These are phyloP conservation scores for Ophiothrix spiculata DNA, from an alignment of 35 echinoderm and acorn worm species.

Conservation along the genomic window DNA sequence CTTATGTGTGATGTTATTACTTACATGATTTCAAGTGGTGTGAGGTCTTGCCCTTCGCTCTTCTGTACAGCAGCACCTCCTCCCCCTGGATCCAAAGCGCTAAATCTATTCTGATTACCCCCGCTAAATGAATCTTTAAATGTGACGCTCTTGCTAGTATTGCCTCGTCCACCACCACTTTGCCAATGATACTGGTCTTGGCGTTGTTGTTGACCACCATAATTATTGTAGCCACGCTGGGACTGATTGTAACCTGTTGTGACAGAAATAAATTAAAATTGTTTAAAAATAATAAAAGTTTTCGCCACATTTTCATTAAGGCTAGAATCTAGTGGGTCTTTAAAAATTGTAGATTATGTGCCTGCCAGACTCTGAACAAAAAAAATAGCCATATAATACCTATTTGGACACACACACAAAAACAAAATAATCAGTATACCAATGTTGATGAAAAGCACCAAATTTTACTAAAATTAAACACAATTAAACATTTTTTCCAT, in stretches of 20 bases:
- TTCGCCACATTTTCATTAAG: too few relatives aligned
- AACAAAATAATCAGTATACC: too few relatives aligned
- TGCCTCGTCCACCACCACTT: slow-evolving; percentile 26
- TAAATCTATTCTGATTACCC: slow-evolving; percentile 14
- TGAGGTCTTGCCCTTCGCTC: not conserved
- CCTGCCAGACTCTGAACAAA: too few relatives aligned
- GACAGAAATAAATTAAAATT: too few relatives aligned
- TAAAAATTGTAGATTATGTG: too few relatives aligned
- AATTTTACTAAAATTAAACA: too few relatives aligned
- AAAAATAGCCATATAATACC: too few relatives aligned
- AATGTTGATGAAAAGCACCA: too few relatives aligned
- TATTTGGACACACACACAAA: too few relatives aligned
- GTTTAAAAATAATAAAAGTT: too few relatives aligned
- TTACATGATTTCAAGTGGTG: slow-evolving; percentile 25
- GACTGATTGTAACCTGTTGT: not conserved
- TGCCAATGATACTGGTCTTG: not conserved
- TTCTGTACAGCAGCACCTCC: not conserved
- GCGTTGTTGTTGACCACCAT: not conserved
- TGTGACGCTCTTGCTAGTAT: slow-evolving; percentile 6
- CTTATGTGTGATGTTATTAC: not conserved
- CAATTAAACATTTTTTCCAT: too few relatives aligned
- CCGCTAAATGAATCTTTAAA: slow-evolving; percentile 34
- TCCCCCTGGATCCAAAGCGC: not conserved
- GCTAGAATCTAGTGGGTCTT: too few relatives aligned
- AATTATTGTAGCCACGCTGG: not conserved